Evolutionary conservation across 2,888 invertebrate genomes (phyloP).

Genomic region (Cosmia trapezina): DNA sequence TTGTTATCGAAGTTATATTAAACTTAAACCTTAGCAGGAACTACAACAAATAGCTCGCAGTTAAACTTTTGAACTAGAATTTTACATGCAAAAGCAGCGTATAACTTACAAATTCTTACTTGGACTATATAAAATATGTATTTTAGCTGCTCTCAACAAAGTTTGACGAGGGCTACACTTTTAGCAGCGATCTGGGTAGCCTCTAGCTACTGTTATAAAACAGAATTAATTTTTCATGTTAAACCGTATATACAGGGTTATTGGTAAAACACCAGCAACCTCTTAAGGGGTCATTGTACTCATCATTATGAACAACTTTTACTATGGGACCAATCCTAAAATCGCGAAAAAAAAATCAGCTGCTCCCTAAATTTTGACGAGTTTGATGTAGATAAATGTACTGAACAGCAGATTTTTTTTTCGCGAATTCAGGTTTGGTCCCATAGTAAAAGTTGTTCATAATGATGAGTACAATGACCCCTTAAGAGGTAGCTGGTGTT

Average conservation of each 20-base stretch:
- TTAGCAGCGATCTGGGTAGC: background rate
- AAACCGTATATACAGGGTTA: background rate
- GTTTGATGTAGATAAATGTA: no score
- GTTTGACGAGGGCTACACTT: slow-evolving; percentile 13
- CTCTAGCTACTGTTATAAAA: background rate
- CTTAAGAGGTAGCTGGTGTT: no score
- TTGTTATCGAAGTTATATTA: slow-evolving; percentile 19
- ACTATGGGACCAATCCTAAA: no score
- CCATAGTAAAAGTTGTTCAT: no score
- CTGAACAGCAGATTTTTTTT: no score
- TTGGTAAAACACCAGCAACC: no score
- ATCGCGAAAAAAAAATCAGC: no score
- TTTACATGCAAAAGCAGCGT: slow-evolving; percentile 7
- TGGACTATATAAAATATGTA: background rate
- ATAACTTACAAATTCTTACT: slow-evolving; percentile 11
- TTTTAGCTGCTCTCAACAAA: slow-evolving; percentile 21
- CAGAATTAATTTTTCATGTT: background rate
- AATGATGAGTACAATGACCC: no score
- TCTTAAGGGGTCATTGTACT: no score
- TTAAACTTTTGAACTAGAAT: slow-evolving; percentile 28
- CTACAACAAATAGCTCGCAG: slow-evolving; percentile 6
- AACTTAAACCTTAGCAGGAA: slow-evolving; percentile 1
- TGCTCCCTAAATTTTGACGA: no score
- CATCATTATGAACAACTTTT: no score
- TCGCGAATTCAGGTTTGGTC: no score